Conservation (phyloP, 1,140 invertebrate genomes). For the Scaptomyza montana region DNA sequence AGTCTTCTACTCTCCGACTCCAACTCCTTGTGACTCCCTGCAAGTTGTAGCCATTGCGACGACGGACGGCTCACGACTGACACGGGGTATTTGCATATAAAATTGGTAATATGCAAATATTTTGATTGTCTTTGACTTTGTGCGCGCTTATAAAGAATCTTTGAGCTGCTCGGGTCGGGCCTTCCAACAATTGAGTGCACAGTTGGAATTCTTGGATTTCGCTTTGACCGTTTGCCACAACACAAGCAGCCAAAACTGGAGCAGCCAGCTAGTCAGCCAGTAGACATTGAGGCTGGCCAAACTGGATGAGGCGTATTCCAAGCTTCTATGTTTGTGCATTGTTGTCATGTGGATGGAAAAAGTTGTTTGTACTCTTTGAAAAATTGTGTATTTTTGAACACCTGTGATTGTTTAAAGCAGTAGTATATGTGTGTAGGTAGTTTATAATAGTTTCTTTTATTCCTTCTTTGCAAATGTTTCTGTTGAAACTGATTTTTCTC, state of each 20-base stretch:
- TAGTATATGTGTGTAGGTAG: conserved; percentile 9
- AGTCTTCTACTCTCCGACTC: background rate
- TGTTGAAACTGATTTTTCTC: conserved; percentile 24
- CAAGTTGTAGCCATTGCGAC: conserved; percentile 57
- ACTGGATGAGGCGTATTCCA: background rate
- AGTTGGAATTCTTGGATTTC: conserved; percentile 74
- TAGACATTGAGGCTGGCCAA: conserved; percentile 23
- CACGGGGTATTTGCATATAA: conserved; percentile 79
- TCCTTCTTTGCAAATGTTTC: conserved; percentile 25
- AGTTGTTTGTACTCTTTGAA: conserved; percentile 64
- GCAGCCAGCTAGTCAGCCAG: conserved; percentile 42
- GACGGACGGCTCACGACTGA: conserved; percentile 75
- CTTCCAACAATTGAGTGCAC: conserved; percentile 71
- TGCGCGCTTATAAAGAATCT: conserved; percentile 82
- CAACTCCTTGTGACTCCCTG: conserved; percentile 4
- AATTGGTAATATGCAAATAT: conserved; percentile 83
- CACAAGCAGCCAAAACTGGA: conserved; percentile 64
- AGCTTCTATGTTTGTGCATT: conserved; percentile 23
- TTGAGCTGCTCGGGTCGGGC: conserved; percentile 50
- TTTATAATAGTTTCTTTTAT: conserved; percentile 11
- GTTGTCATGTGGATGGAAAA: conserved; percentile 32
- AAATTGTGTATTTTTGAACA: conserved; percentile 77
- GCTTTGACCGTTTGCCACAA: conserved; percentile 22
- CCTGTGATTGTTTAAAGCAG: conserved; percentile 47
- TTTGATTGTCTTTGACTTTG: conserved; percentile 83